phyloP scores from a whole-genome alignment of 1,140 invertebrate genomes.

The Reticulitermes speratus region DNA sequence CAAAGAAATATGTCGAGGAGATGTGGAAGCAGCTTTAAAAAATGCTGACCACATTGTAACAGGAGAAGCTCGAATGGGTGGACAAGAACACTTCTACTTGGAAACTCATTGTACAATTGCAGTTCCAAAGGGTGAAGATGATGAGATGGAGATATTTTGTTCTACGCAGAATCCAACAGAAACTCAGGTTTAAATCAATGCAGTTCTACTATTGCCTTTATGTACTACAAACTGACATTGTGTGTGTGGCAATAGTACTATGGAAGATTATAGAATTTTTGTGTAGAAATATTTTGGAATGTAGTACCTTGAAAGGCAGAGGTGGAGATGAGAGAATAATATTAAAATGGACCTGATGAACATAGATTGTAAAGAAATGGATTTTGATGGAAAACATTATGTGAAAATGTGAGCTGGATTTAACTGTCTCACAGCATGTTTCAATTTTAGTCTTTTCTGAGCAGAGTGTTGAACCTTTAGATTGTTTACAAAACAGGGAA shows the following conservation, averaged over 20 bases:
- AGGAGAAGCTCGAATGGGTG: constrained; percentile 78
- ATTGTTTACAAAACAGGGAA: too few relatives aligned
- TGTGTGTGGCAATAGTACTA: too few relatives aligned
- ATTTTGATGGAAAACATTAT: too few relatives aligned
- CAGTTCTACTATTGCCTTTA: not conserved
- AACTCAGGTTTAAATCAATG: constrained; percentile 50
- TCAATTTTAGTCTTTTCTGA: too few relatives aligned
- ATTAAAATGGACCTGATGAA: too few relatives aligned
- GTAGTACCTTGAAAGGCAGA: too few relatives aligned
- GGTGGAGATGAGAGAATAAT: too few relatives aligned
- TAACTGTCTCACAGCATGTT: too few relatives aligned
- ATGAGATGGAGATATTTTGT: constrained; percentile 82
- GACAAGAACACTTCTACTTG: constrained; percentile 97
- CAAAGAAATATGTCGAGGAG: constrained; percentile 60
- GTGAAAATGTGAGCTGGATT: too few relatives aligned
- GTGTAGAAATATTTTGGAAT: not conserved
- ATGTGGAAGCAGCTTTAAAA: constrained; percentile 63
- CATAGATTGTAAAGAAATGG: too few relatives aligned
- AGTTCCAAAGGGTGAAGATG: constrained; percentile 73
- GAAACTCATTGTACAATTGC: constrained; percentile 80
- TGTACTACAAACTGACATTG: not conserved
- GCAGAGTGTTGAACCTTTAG: too few relatives aligned
- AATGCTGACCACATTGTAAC: constrained; percentile 64
- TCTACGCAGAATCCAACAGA: constrained; percentile 83
- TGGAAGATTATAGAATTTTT: not conserved